These are phyloP conservation scores for Adoxophyes honmai DNA, from an alignment of 1,140 invertebrate species.

Conservation along the genomic window DNA sequence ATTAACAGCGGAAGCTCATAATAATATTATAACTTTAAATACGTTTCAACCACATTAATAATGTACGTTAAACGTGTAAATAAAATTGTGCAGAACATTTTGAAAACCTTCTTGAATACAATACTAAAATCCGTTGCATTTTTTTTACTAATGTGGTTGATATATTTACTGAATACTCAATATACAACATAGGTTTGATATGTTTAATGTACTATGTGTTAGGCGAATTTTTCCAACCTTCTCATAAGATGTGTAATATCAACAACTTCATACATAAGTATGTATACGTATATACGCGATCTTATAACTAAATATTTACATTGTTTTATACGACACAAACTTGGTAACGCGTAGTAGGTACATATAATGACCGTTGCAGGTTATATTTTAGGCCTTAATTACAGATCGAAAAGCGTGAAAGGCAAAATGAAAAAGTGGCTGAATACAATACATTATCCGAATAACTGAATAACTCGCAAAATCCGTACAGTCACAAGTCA, in stretches of 20 bases:
- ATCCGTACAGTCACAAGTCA: no score
- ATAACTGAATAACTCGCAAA: neutral
- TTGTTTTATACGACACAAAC: constrained; percentile 42
- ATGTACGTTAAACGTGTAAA: constrained; percentile 16
- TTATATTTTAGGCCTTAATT: constrained; percentile 49
- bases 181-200: constrained; percentile 57
- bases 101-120: neutral
- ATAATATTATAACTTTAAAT: constrained; percentile 18
- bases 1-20: constrained; percentile 54
- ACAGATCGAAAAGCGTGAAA: constrained; percentile 23
- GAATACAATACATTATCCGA: no score
- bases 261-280: constrained; percentile 45
- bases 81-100: neutral
- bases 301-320: constrained; percentile 41
- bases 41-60: constrained; percentile 28
- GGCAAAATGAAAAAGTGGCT: neutral
- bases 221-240: constrained; percentile 40
- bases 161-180: constrained; percentile 19
- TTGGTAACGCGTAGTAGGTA: constrained; percentile 51
- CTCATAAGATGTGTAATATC: constrained; percentile 51
- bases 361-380: constrained; percentile 42
- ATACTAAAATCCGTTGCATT: neutral
- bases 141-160: constrained; percentile 3
- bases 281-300: constrained; percentile 39
- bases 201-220: constrained; percentile 70